A percentile compares a stretch with the other conserved stretches of the same genome.
phyloP scores from a whole-genome alignment of 2,888 invertebrate genomes.

The Caenorhabditis sulstoni region DNA sequence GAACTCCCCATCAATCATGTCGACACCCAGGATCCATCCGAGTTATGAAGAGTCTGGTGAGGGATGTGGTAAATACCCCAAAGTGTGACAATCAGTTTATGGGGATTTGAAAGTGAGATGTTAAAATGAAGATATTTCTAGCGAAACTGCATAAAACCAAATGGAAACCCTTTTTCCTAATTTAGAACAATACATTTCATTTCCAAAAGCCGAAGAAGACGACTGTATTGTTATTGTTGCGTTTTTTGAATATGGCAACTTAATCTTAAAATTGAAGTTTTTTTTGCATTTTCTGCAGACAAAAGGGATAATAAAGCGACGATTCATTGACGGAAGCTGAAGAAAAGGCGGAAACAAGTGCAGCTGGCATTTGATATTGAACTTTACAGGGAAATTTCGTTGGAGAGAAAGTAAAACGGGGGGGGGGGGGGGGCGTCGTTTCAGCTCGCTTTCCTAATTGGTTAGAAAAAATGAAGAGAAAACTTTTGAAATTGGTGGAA shows the following conservation, averaged over 20 bases:
- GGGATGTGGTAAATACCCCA: constrained; percentile 20
- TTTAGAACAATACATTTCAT: background rate
- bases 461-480: constrained; percentile 9
- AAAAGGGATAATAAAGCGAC: constrained; percentile 17
- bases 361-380: constrained; percentile 26
- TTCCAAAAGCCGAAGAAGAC: constrained; percentile 16
- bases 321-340: constrained; percentile 32
- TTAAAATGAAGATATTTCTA: no score
- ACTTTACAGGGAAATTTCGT: background rate
- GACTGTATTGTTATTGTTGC: constrained; percentile 15
- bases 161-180: background rate
- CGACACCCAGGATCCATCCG: constrained; percentile 29
- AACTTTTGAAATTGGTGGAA: constrained; percentile 28
- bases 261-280: constrained; percentile 48
- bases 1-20: constrained; percentile 34
- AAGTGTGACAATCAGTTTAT: no score
- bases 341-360: constrained; percentile 13
- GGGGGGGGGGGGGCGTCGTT: no score
- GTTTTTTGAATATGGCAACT: constrained; percentile 2
- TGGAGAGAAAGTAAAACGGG: constrained; percentile 25
- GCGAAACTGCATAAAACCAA: background rate
- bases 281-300: background rate
- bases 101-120: no score
- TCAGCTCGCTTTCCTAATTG: constrained; percentile 43
- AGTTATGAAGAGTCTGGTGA: constrained; percentile 29